phyloP scores from a whole-genome alignment of 2,113 vertebrate genomes.

The Tragelaphus buxtoni region DNA sequence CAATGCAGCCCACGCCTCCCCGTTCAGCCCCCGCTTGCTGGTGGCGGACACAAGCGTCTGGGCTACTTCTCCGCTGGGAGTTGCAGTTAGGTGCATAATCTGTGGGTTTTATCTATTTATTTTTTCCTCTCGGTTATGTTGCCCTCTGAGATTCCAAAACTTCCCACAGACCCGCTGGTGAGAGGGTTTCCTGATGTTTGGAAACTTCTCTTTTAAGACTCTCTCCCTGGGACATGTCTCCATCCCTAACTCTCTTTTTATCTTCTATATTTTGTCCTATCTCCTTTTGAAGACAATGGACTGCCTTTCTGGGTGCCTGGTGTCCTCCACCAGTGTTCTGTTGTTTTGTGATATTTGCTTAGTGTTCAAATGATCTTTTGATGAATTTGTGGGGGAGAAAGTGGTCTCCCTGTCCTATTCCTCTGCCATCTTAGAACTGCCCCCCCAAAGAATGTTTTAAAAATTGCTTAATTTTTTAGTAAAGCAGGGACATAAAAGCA shows the following conservation, averaged over 20 bases:
- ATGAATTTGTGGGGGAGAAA: background rate
- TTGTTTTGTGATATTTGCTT: background rate
- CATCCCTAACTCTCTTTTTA: background rate
- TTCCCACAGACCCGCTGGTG: background rate
- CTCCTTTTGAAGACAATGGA: background rate
- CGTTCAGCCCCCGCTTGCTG: background rate
- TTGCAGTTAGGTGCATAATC: background rate
- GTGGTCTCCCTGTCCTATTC: background rate
- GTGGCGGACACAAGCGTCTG: fast-evolving
- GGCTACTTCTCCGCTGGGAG: background rate
- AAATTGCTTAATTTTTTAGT: background rate
- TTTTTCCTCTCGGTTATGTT: background rate
- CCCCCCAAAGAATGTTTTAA: background rate
- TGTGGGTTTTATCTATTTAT: background rate
- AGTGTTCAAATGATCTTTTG: background rate
- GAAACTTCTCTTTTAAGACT: background rate
- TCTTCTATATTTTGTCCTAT: background rate
- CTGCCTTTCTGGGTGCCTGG: background rate
- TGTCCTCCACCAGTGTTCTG: background rate
- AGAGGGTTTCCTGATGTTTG: background rate
- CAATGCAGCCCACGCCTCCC: background rate
- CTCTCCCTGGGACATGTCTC: background rate
- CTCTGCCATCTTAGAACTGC: background rate
- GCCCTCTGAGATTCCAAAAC: background rate
- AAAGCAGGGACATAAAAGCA: background rate